Conservation (phyloP, 2,113 vertebrate genomes). For the Neofelis nebulosa region DNA sequence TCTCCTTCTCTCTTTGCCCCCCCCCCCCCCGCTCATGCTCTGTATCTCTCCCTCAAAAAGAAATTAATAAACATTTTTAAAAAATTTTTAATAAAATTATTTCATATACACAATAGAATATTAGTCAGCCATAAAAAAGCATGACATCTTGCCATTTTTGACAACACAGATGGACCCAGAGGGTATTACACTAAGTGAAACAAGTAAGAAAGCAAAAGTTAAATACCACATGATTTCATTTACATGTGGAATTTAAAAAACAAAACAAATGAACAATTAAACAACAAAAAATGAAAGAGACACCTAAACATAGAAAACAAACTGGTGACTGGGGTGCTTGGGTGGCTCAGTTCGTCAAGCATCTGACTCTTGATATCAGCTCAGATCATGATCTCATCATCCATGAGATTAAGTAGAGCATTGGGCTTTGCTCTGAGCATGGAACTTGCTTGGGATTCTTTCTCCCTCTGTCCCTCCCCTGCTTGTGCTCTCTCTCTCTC, state of each 20-base stretch:
- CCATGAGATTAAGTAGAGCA: too few relatives aligned
- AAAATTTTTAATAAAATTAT: neutral
- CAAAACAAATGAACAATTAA: neutral
- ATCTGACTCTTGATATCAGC: too few relatives aligned
- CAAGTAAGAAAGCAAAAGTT: neutral
- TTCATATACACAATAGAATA: neutral
- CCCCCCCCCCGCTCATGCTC: too few relatives aligned
- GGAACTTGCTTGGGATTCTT: too few relatives aligned
- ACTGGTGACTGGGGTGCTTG: neutral
- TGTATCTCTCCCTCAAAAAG: too few relatives aligned
- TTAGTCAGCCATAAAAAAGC: neutral
- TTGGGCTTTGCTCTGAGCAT: too few relatives aligned
- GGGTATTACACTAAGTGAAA: neutral
- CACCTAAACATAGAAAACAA: neutral
- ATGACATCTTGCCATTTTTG: neutral
- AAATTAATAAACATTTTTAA: too few relatives aligned
- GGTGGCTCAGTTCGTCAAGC: too few relatives aligned
- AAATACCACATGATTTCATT: neutral
- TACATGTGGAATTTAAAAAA: neutral
- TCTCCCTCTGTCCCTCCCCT: too few relatives aligned
- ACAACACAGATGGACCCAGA: neutral
- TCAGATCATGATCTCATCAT: too few relatives aligned
- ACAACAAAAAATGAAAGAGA: neutral
- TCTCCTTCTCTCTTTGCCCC: too few relatives aligned
- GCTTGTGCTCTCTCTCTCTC: too few relatives aligned